These are phyloP conservation scores for Myiothlypis chrysogaster DNA, from an alignment of 2,797 vertebrate species.

Conservation along the genomic window DNA sequence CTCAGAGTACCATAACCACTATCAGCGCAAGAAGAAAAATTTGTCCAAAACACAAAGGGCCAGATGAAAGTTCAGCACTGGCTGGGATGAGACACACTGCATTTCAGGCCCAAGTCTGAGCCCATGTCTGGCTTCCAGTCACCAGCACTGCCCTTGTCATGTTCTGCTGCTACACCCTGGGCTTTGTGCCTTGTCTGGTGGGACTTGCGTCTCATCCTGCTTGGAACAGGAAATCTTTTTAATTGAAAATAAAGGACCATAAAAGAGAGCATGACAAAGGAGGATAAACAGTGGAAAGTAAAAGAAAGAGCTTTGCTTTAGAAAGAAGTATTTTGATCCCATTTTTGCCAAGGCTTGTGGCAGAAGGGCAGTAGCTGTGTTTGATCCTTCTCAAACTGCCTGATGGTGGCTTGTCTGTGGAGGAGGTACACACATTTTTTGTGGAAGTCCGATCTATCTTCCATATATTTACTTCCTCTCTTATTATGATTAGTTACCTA, in stretches of 20 bases:
- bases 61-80: background rate
- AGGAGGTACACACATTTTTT: background rate
- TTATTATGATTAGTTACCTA: background rate
- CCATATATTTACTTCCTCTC: background rate
- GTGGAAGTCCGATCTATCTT: background rate
- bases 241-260: background rate
- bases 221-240: background rate
- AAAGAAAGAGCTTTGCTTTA: background rate
- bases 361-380: background rate
- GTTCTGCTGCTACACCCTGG: background rate
- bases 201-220: background rate
- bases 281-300: background rate
- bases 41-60: background rate
- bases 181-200: background rate
- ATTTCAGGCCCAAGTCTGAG: background rate
- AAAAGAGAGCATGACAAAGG: background rate
- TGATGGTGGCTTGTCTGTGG: background rate
- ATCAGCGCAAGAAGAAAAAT: background rate
- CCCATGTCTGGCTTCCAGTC: background rate
- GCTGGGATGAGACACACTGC: accelerated
- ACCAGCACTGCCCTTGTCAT: accelerated
- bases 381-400: background rate
- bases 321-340: background rate
- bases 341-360: background rate
- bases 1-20: background rate